Percentiles rank a stretch among this genome's conserved stretches.
Conservation (phyloP, 2,888 invertebrate genomes). For the Sarcophaga subvicina region DNA sequence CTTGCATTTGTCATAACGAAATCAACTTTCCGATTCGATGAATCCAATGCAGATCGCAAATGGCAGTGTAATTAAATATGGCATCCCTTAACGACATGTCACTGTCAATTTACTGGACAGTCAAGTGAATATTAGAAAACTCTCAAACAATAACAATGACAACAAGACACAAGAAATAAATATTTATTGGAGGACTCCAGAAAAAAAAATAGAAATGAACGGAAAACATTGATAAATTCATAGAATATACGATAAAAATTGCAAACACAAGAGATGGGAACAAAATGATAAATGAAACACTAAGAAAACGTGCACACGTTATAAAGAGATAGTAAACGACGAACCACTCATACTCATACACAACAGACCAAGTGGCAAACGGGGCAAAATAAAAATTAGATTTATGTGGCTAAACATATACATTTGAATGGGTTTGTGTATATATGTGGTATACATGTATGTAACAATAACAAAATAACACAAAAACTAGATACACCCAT, state of each 20-base stretch:
- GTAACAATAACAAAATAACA: neutral
- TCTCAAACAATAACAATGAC: neutral
- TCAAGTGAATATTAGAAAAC: neutral
- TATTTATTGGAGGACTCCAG: slow-evolving; percentile 14
- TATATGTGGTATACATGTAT: neutral
- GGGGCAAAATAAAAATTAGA: neutral
- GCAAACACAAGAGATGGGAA: slow-evolving; percentile 35
- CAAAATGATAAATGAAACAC: slow-evolving; percentile 55
- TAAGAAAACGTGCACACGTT: slow-evolving; percentile 58
- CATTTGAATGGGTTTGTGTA: neutral
- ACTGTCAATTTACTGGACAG: slow-evolving; percentile 25
- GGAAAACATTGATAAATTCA: slow-evolving; percentile 7
- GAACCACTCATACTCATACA: neutral
- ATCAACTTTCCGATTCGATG: slow-evolving; percentile 11
- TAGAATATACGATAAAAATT: slow-evolving; percentile 17
- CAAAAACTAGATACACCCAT: neutral
- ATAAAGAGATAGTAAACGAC: neutral
- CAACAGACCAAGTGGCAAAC: neutral
- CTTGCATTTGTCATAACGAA: neutral
- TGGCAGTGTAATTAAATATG: slow-evolving; percentile 12
- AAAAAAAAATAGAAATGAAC: neutral
- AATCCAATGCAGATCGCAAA: neutral
- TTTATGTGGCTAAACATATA: slow-evolving; percentile 7
- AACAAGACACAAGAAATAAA: slow-evolving; percentile 18
- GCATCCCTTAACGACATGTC: slow-evolving; percentile 35